Evolutionary conservation across 23 tunicate genomes (phyloP).

Genomic region (Diplosoma virens): DNA sequence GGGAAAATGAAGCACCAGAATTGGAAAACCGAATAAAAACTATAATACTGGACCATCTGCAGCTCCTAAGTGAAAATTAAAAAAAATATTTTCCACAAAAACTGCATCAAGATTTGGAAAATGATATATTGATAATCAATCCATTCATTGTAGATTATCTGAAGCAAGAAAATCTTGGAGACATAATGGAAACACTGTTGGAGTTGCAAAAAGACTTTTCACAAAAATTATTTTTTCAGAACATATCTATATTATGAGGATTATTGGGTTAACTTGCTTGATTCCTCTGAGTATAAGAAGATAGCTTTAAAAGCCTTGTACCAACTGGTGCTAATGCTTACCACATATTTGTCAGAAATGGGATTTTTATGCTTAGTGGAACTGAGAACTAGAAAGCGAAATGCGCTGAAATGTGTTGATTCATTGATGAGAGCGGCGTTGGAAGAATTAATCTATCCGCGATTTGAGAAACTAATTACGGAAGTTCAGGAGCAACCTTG

Average conservation of each 20-base stretch:
- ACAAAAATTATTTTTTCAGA: background rate
- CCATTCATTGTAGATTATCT: constrained; percentile 30
- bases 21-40: constrained; percentile 11
- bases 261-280: constrained; percentile 26
- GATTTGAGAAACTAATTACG: constrained; percentile 45
- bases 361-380: constrained; percentile 1
- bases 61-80: constrained; percentile 8
- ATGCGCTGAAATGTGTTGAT: constrained; percentile 36
- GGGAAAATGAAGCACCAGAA: constrained; percentile 26
- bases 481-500: constrained; percentile 48
- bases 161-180: constrained; percentile 32
- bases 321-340: constrained; percentile 33
- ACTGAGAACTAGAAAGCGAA: constrained; percentile 33
- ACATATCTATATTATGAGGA: constrained; percentile 17
- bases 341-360: background rate
- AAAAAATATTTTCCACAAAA: constrained; percentile 19
- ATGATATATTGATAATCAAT: constrained; percentile 28
- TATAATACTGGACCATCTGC: constrained; percentile 32
- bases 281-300: constrained; percentile 15
- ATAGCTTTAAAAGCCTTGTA: constrained; percentile 35
- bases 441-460: constrained; percentile 25
- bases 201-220: constrained; percentile 31
- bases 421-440: constrained; percentile 38
- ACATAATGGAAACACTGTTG: constrained; percentile 31
- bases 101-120: constrained; percentile 38